Base-by-base conservation (phyloP, 2,888 invertebrate genomes). In the Odontocolon sp. region DNA sequence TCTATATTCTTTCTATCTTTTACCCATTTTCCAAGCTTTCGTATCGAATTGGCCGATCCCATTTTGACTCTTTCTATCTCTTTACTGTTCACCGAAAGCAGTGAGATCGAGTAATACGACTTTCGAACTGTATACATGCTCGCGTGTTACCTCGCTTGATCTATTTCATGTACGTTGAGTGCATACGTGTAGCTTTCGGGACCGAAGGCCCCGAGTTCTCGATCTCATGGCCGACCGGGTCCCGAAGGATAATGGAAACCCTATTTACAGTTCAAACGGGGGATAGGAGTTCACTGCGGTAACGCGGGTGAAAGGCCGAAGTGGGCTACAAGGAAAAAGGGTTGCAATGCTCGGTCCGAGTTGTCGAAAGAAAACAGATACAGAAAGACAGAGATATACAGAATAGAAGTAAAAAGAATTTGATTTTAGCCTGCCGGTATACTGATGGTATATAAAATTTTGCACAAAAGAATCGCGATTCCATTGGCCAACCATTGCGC, bases 381-480 rank as follows among this genome's bases (percentile, higher is more conserved):
- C 9, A 50, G 50, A 59, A n/a, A 9, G 6, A 45, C 9, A 33
- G 57, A 8, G 42, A 9, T 4, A 33, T 0, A 40, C 23, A 23
- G 26, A 28, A 28, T 14, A 21, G 11, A 57, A 38, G 66, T 6
- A 21, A 66, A 72, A 59, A 45, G 52, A 45, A 70, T 70, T 66
- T 36, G 59, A 64, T 28, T 52, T 66, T 36, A 36, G 59, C 50
- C 38, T 50, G 63, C 26, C 57, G 42, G 64, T 33, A 31, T 26
- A 31, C 52, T 9, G 8, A 40, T 50, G 38, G 64, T 66, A 70
- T 26, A 38, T n/a, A 70, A 59, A 71, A 71, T 66, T 61, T 52
- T 40, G 59, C 71, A 76, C 76, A 76, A 76, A 76, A 61, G 70
- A 76, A 76, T 76, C 54, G 70, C 54, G 26, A 76, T 71, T 70